Evolutionary conservation across 2,888 invertebrate genomes (phyloP).

Genomic region (Clostera curtula): DNA sequence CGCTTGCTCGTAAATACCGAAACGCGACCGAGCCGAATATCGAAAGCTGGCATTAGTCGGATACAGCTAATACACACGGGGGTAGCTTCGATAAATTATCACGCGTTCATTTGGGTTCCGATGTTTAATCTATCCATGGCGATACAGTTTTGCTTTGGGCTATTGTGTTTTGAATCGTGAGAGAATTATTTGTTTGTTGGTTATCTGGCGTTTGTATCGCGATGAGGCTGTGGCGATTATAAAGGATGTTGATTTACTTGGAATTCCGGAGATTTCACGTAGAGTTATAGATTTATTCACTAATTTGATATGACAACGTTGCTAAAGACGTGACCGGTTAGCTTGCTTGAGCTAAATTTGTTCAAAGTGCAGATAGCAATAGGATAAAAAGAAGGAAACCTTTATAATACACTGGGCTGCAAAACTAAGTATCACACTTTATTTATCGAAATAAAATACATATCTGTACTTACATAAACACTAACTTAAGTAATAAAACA

Average conservation of each 20-base stretch:
- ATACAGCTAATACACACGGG: slow-evolving; percentile 74
- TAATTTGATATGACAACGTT: too few species aligned
- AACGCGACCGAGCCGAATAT: slow-evolving; percentile 72
- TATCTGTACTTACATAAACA: too few species aligned
- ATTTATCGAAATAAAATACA: too few species aligned
- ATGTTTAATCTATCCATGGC: slow-evolving; percentile 70
- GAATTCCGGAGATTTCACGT: too few species aligned
- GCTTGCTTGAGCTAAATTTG: too few species aligned
- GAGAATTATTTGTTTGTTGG: slow-evolving; percentile 23
- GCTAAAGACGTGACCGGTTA: too few species aligned
- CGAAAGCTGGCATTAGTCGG: slow-evolving; percentile 74
- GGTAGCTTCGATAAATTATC: slow-evolving; percentile 71
- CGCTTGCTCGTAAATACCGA: slow-evolving; percentile 69
- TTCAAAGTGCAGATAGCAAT: too few species aligned
- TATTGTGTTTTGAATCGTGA: slow-evolving; percentile 42
- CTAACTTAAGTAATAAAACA: too few species aligned
- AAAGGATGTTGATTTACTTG: slow-evolving; percentile 12
- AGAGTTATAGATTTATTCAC: too few species aligned
- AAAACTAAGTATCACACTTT: too few species aligned
- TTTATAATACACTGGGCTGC: too few species aligned
- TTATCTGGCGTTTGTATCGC: slow-evolving; percentile 18
- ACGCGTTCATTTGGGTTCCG: slow-evolving; percentile 70
- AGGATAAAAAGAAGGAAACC: too few species aligned
- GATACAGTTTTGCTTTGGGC: slow-evolving; percentile 50
- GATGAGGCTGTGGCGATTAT: slow-evolving; percentile 15